Evolutionary conservation across 2,888 invertebrate species (phyloP).

Genomic region (Zeuzera pyrina): DNA sequence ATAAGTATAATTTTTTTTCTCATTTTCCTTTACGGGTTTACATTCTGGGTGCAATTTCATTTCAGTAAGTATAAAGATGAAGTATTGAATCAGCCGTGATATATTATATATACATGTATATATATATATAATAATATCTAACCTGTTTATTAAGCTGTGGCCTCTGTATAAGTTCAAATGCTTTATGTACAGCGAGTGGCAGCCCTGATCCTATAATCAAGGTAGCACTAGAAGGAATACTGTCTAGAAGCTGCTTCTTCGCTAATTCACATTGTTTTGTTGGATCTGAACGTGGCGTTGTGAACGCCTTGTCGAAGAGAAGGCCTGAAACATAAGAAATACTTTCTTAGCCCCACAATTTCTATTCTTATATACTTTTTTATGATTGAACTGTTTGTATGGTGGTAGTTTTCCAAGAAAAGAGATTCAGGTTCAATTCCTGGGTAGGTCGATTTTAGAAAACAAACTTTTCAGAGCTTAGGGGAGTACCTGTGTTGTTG

Average conservation of each 20-base stretch:
- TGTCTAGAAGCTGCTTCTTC: slow-evolving; percentile 37
- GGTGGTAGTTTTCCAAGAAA: no score
- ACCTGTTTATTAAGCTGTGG: slow-evolving; percentile 76
- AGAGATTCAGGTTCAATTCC: no score
- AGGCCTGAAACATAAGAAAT: slow-evolving; percentile 40
- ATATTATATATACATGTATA: not conserved
- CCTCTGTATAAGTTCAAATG: slow-evolving; percentile 63
- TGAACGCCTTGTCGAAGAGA: slow-evolving; percentile 35
- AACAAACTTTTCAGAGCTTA: no score
- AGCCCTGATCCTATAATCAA: slow-evolving; percentile 22
- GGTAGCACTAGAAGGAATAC: slow-evolving; percentile 23
- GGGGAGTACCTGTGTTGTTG: no score
- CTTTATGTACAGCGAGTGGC: slow-evolving; percentile 36
- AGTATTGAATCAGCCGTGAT: not conserved
- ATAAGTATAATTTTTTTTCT: no score
- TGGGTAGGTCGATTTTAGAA: no score
- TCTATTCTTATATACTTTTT: no score
- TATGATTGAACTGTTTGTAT: no score
- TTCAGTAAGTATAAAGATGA: not conserved
- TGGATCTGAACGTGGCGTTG: slow-evolving; percentile 16
- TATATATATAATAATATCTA: not conserved
- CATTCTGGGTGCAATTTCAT: no score
- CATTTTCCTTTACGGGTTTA: no score
- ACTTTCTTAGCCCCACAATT: no score
- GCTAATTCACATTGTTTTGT: slow-evolving; percentile 35